Percentiles rank a stretch among this genome's conserved stretches.
These are phyloP conservation scores for Pitangus sulphuratus DNA, from an alignment of 2,797 vertebrate genomes.

Conservation along the genomic window DNA sequence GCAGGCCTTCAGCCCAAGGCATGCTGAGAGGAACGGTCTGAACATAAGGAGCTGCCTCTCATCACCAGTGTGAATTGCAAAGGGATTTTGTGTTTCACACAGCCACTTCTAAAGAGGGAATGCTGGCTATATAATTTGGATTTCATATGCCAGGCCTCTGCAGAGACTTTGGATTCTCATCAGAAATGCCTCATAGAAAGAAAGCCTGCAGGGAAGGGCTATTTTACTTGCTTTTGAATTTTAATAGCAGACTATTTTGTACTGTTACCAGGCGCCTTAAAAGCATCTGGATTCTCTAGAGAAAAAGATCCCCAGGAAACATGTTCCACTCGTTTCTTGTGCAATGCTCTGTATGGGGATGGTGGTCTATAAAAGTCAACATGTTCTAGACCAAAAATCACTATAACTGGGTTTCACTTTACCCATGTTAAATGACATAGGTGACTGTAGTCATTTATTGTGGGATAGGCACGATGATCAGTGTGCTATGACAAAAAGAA, in stretches of 20 bases:
- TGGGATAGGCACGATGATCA: background rate
- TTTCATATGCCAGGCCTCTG: slow-evolving; percentile 33
- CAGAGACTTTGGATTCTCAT: slow-evolving; percentile 43
- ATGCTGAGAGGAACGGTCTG: background rate
- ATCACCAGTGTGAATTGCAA: background rate
- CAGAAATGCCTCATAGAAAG: slow-evolving; percentile 54
- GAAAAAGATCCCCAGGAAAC: background rate
- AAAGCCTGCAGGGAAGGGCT: slow-evolving; percentile 40
- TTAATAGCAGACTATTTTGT: slow-evolving; percentile 41
- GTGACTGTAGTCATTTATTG: background rate
- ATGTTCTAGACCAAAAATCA: background rate
- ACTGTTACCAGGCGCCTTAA: background rate
- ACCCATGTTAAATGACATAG: background rate
- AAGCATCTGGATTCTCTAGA: slow-evolving; percentile 23
- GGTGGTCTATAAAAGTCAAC: background rate
- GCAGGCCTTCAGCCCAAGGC: background rate
- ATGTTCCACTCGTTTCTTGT: background rate
- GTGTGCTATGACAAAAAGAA: background rate
- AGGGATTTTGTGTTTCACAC: slow-evolving; percentile 22
- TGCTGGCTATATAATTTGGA: slow-evolving; percentile 41
- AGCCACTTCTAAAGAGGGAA: slow-evolving; percentile 12
- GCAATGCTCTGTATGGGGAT: background rate
- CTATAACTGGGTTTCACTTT: background rate
- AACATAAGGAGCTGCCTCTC: slow-evolving; percentile 14
- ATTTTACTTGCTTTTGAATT: slow-evolving; percentile 59